Evolutionary conservation across 1,140 invertebrate genomes (phyloP), one percentile per base, ranked within the genome.

Genomic region (Micrasema minimum): DNA sequence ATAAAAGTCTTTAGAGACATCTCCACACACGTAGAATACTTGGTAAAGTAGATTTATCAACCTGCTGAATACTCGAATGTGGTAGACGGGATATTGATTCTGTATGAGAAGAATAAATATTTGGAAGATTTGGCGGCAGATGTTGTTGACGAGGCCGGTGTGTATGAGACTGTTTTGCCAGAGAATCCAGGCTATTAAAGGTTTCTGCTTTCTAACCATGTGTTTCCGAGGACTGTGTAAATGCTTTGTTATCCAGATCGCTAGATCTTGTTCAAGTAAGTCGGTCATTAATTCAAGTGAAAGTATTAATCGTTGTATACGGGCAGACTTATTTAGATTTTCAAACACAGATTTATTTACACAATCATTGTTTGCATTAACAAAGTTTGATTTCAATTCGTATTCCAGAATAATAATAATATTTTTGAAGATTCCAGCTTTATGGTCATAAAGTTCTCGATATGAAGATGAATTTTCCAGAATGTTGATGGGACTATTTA

Each of bases 111-210:
- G 12, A 45, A 64, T 26, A 5, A 64, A 16, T 14, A 64, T 64
- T 31, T 64, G 41, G 26, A 64, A 64, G 6, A 64, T 26, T 37
- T 64, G 59, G 5, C 59, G 59, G 43, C 59, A 64, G 26, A n/a
- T 64, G 31, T 46, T 46, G 26, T 64, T 64, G 0, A 64, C 59
- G 23, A 64, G 43, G n/a, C 59, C 59, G 14, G 12, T 31, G n/a
- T 64, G 59, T 46, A 64, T 16, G 14, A 64, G n/a, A 14, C 59
- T 64, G 16, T 46, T 64, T 23, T 64, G 59, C 59, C 59, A 64
- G 14, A 64, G 23, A n/a, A 64, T 14, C 41, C 41, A 64, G 20
- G 59, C 59, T 12, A 64, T 26, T 22, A 64, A 26, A 31, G 59
- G 59, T 46, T 64, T 64, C 26, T 64, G 59, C 45, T 45, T 64